A percentile compares a stretch with the other conserved stretches of the same genome.
These are phyloP conservation scores for Hypselothyrea guttata DNA, from an alignment of 2,888 invertebrate species.

Conservation along the genomic window DNA sequence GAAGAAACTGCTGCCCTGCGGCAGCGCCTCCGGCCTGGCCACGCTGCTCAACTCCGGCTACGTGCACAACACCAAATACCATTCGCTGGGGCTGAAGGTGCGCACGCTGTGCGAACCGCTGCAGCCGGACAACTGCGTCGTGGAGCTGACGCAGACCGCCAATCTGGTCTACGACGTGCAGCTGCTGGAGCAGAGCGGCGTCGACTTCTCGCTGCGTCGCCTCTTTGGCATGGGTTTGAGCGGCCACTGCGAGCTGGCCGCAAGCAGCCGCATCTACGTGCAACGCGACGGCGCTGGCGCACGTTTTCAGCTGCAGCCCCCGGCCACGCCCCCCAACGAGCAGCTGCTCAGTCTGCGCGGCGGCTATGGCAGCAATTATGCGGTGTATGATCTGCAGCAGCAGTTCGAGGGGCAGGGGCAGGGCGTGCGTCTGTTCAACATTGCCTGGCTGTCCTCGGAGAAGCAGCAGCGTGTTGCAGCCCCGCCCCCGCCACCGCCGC, in stretches of 20 bases:
- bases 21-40: constrained; percentile 93
- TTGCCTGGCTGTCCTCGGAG: constrained; percentile 84
- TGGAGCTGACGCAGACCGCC: constrained; percentile 93
- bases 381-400: constrained; percentile 87
- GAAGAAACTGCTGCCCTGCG: constrained; percentile 98
- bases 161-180: constrained; percentile 91
- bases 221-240: constrained; percentile 93
- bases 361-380: constrained; percentile 86
- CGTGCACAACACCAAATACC: constrained; percentile 96
- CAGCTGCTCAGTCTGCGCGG: constrained; percentile 86
- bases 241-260: constrained; percentile 91
- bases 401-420: constrained; percentile 66
- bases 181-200: constrained; percentile 84
- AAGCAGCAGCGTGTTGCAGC: constrained; percentile 9
- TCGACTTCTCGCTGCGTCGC: constrained; percentile 92
- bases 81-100: constrained; percentile 93
- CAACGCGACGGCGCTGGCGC: constrained; percentile 87
- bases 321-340: constrained; percentile 84
- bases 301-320: constrained; percentile 86
- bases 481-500: constrained; percentile 44
- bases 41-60: constrained; percentile 94
- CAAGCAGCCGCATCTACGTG: constrained; percentile 90
- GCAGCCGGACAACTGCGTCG: constrained; percentile 83
- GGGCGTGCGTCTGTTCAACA: constrained; percentile 85
- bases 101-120: constrained; percentile 90